Base-by-base conservation (phyloP, 2,888 invertebrate genomes). In the Athrips mouffetella region DNA sequence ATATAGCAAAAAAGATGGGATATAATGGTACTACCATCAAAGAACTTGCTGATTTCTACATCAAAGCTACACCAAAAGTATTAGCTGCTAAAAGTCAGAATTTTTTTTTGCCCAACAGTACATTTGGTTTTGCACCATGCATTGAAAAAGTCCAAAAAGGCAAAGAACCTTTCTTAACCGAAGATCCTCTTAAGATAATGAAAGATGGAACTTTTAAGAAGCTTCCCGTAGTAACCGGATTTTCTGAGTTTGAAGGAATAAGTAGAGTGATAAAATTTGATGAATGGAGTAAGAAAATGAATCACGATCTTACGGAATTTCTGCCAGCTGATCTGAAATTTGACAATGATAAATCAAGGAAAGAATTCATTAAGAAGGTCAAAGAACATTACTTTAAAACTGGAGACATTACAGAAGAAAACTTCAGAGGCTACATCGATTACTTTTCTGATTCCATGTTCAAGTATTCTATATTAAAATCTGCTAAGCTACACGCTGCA, bases 371-470 rank as follows among this genome's bases (percentile, higher is more conserved):
- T 0, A 60, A 70, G 11, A 60, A 70, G 18, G 48, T 86, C 3
- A 80, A 72, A 48, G 50, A 74, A 18, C 54, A 65, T 49, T 88
- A 88, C 53, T 88, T 87, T 31, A 68, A 80, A 48, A 70, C 59
- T 1, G 64, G 82, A 55, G 62, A 76, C 35, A 54, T 86, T 0
- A 65, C 71, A 6, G 52, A 58, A 8, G 69, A 80, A 8, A 71
- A 64, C 10, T 45, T 80, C 2, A 70, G 73, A 55, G 70, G 59
- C 6, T 88, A 76, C 29, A 59, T 87, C 2, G 76, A 87, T 53
- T 88, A 84, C 51, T 85, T 83, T 45, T 84, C 85, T 1, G 88
- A 86, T 54, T 62, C 77, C 1, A 85, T 87, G 86, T 86, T 86
- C 45, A 86, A 80, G 48, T 81, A 84, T 49, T 62, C 68, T 1